phyloP scores from a whole-genome alignment of 2,888 invertebrate genomes.

The Megastigmus dorsalis region DNA sequence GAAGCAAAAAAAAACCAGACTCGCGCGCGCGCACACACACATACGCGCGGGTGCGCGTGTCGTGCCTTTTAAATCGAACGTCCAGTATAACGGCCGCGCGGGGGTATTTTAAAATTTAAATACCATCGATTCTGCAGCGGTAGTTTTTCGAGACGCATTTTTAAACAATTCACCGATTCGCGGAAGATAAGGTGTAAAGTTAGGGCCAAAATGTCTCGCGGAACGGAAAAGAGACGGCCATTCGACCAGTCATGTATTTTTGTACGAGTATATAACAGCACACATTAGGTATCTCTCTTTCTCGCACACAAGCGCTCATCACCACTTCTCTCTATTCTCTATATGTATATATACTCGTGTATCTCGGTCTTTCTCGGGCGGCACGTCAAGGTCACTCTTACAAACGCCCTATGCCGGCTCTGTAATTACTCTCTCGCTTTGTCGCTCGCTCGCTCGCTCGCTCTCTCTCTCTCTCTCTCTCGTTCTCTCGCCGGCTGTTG shows the following conservation, averaged over 20 bases:
- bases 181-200: conserved; percentile 9
- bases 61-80: not conserved
- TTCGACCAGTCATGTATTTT: not conserved
- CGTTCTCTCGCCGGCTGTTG: not conserved
- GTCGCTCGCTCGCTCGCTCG: not conserved
- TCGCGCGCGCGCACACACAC: not conserved
- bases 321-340: conserved; percentile 27
- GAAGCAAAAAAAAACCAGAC: not conserved
- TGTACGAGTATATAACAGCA: conserved; percentile 32
- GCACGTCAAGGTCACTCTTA: conserved; percentile 64
- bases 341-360: conserved; percentile 5
- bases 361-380: conserved; percentile 24
- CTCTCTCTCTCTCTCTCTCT: conserved; percentile 28
- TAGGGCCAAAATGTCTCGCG: not conserved
- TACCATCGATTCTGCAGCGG: not conserved
- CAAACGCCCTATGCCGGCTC: conserved; percentile 55
- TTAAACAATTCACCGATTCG: conserved; percentile 15
- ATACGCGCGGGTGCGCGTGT: not conserved
- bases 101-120: conserved; percentile 38
- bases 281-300: conserved; percentile 4
- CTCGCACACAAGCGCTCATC: conserved; percentile 22
- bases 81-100: not conserved
- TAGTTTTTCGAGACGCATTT: conserved; percentile 5
- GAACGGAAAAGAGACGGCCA: not conserved
- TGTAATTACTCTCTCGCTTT: conserved; percentile 35